Conservation (phyloP, 2,113 vertebrate species). For the Ageneiosus marmoratus region DNA sequence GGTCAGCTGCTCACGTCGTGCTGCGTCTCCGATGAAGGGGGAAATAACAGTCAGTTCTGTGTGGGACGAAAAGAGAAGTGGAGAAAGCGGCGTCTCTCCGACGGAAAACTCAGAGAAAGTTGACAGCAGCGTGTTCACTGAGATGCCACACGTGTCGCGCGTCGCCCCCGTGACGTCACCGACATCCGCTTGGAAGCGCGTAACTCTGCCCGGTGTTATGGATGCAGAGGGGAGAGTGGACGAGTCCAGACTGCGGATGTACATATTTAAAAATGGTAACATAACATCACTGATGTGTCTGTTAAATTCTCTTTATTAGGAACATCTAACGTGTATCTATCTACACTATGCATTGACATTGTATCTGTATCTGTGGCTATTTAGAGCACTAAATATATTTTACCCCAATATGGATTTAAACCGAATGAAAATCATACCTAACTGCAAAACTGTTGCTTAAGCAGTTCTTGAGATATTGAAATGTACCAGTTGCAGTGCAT, state of each 20-base stretch:
- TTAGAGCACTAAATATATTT: not conserved
- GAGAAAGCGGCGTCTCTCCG: not conserved
- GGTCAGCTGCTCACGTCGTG: not conserved
- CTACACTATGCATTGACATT: not conserved
- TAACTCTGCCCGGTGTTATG: constrained; percentile 73
- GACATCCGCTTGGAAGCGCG: constrained; percentile 50
- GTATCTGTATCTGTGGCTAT: not conserved
- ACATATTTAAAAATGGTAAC: constrained; percentile 76
- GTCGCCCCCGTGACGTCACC: constrained; percentile 58
- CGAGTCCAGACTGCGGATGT: constrained; percentile 72
- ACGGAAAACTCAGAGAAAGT: not conserved
- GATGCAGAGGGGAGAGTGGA: constrained; percentile 77
- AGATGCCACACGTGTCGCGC: constrained; percentile 1
- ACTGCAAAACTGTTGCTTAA: too few species aligned
- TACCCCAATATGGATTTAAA: too few species aligned
- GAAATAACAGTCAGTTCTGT: not conserved
- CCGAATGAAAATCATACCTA: too few species aligned
- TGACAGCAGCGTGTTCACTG: not conserved
- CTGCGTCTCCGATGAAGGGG: not conserved
- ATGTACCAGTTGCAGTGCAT: too few species aligned
- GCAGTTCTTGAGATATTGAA: too few species aligned
- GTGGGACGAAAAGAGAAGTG: not conserved
- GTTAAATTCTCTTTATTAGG: not conserved
- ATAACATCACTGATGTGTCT: not conserved
- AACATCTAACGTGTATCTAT: not conserved